Evolutionary conservation across 2,888 invertebrate species (phyloP).

Genomic region (Exephanes ischioxanthus): DNA sequence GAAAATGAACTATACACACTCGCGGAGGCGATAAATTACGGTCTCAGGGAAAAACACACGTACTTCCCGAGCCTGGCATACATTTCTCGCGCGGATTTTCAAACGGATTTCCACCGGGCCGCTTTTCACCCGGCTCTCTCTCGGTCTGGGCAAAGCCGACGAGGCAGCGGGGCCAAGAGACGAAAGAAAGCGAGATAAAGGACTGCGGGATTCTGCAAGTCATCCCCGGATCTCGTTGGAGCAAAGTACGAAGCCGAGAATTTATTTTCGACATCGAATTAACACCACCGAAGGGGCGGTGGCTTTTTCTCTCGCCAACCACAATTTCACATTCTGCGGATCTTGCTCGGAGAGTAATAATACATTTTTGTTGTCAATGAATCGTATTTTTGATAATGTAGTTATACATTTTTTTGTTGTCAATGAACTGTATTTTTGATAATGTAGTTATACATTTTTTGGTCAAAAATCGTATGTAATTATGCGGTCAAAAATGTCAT

Average conservation of each 20-base stretch:
- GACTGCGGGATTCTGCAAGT: conserved; percentile 1
- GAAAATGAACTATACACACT: conserved; percentile 17
- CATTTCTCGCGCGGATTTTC: background rate
- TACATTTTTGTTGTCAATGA: no score
- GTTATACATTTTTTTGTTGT: no score
- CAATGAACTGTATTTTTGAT: no score
- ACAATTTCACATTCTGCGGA: background rate
- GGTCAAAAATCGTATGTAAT: no score
- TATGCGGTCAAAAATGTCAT: no score
- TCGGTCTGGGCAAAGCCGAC: background rate
- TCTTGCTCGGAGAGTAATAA: no score
- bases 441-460: no score
- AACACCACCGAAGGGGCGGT: background rate
- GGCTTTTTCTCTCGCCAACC: background rate
- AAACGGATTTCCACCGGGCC: background rate
- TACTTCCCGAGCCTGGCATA: background rate
- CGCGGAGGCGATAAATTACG: conserved; percentile 27
- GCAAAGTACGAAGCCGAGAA: background rate
- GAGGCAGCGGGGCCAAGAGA: background rate
- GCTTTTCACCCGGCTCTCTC: background rate
- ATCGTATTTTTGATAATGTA: no score
- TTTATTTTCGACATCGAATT: conserved; percentile 10
- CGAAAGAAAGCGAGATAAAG: conserved; percentile 9
- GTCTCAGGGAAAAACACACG: conserved; percentile 26
- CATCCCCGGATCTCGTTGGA: background rate